Percentiles rank a stretch among this genome's conserved stretches.
Evolutionary conservation across 2,888 invertebrate species (phyloP).

Genomic region (Acleris holmiana): DNA sequence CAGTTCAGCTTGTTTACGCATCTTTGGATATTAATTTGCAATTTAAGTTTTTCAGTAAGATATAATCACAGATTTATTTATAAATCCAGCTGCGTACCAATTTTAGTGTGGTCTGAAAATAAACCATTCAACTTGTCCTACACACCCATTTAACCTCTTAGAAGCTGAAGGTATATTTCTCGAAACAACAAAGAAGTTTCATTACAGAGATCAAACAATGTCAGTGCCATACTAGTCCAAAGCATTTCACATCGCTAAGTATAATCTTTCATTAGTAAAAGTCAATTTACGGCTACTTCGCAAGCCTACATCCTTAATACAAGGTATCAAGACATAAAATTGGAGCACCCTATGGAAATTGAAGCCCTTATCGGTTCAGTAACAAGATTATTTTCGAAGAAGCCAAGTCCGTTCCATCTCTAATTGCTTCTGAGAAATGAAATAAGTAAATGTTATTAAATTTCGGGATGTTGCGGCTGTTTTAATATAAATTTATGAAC

Average conservation of each 20-base stretch:
- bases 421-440: conserved; percentile 64
- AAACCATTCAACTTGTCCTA: too few species aligned
- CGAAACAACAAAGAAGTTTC: conserved; percentile 6
- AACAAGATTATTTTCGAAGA: conserved; percentile 53
- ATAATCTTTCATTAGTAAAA: conserved; percentile 32
- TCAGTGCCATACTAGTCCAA: conserved; percentile 23
- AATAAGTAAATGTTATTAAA: conserved; percentile 41
- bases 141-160: too few species aligned
- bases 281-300: conserved; percentile 11
- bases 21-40: too few species aligned
- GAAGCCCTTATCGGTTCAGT: conserved; percentile 42
- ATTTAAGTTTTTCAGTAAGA: too few species aligned
- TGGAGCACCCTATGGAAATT: conserved; percentile 3
- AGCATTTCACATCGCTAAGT: conserved; percentile 26
- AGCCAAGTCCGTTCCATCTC: conserved; percentile 57
- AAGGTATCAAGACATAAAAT: conserved; percentile 2
- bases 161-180: conserved; percentile 2
- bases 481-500: conserved; percentile 30
- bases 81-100: not conserved
- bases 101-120: not conserved
- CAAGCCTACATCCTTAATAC: conserved; percentile 14
- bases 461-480: conserved; percentile 35
- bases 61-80: too few species aligned
- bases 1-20: too few species aligned
- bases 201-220: conserved; percentile 31